A percentile compares a stretch with the other conserved stretches of the same genome.
Evolutionary conservation across 2,888 invertebrate genomes (phyloP).

Genomic region (Autographa pulchrina): DNA sequence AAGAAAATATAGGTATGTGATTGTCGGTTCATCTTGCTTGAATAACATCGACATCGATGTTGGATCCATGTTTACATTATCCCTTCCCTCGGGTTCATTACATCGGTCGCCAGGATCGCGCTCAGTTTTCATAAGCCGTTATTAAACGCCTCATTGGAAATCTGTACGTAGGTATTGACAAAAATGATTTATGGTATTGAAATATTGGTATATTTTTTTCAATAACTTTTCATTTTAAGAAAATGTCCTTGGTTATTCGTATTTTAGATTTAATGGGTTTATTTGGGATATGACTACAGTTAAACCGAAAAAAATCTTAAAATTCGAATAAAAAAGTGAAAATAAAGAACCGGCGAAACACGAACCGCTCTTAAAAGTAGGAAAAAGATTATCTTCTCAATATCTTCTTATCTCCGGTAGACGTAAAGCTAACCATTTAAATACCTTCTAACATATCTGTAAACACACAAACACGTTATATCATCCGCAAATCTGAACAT

Average conservation of each 20-base stretch:
- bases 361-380: too few species aligned
- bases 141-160: conserved; percentile 6
- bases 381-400: too few species aligned
- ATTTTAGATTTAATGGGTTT: too few species aligned
- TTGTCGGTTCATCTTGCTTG: conserved; percentile 58
- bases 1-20: conserved; percentile 38
- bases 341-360: too few species aligned
- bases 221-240: background rate
- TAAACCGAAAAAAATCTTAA: too few species aligned
- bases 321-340: too few species aligned
- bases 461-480: too few species aligned
- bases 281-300: too few species aligned
- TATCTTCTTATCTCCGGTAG: too few species aligned
- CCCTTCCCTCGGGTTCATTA: conserved; percentile 50
- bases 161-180: background rate
- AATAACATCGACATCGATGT: conserved; percentile 66
- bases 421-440: too few species aligned
- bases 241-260: too few species aligned
- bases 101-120: conserved; percentile 22
- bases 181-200: background rate
- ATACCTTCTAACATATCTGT: too few species aligned
- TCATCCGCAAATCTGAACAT: background rate
- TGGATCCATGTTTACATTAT: conserved; percentile 61
- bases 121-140: conserved; percentile 16
- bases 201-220: background rate